Percentiles rank a stretch among this genome's conserved stretches.
These are phyloP conservation scores for Ceratina australensis DNA, from an alignment of 1,140 invertebrate species.

Conservation along the genomic window DNA sequence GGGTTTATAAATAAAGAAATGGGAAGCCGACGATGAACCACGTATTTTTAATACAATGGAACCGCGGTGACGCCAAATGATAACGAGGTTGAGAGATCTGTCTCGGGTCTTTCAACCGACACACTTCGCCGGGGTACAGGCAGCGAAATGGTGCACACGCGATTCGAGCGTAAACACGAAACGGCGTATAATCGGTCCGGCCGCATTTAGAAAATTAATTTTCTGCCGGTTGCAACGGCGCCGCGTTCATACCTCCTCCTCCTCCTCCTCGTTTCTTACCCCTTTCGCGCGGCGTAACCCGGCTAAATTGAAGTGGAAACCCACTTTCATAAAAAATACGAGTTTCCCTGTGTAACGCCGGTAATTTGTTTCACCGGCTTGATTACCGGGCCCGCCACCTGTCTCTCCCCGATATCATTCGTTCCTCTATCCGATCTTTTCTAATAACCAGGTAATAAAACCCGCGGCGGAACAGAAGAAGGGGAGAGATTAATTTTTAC, in stretches of 20 bases:
- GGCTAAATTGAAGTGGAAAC: slow-evolving; percentile 42
- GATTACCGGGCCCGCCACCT: slow-evolving; percentile 36
- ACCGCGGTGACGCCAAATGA: slow-evolving; percentile 24
- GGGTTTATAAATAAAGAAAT: slow-evolving; percentile 44
- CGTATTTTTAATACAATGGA: slow-evolving; percentile 52
- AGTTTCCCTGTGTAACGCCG: slow-evolving; percentile 16
- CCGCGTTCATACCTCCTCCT: slow-evolving; percentile 41
- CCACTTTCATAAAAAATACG: slow-evolving; percentile 43
- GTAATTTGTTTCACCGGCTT: slow-evolving; percentile 2
- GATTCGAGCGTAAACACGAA: not conserved
- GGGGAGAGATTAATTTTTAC: not conserved
- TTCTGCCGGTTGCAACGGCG: not conserved
- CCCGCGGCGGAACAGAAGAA: not conserved
- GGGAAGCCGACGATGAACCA: slow-evolving; percentile 1
- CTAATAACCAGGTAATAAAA: slow-evolving; percentile 14
- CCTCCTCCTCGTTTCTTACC: slow-evolving; percentile 38
- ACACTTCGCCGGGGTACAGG: slow-evolving; percentile 22
- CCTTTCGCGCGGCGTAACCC: slow-evolving; percentile 13
- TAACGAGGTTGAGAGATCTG: slow-evolving; percentile 22
- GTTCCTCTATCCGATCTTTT: slow-evolving; percentile 17
- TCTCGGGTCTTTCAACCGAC: slow-evolving; percentile 49
- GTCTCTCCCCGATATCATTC: slow-evolving; percentile 33
- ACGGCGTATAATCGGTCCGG: not conserved
- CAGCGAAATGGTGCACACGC: not conserved
- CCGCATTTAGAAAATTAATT: slow-evolving; percentile 55